Evolutionary conservation across 2,888 invertebrate species (phyloP), one percentile per base, ranked within the genome.

Genomic region (Sesamia inferens): DNA sequence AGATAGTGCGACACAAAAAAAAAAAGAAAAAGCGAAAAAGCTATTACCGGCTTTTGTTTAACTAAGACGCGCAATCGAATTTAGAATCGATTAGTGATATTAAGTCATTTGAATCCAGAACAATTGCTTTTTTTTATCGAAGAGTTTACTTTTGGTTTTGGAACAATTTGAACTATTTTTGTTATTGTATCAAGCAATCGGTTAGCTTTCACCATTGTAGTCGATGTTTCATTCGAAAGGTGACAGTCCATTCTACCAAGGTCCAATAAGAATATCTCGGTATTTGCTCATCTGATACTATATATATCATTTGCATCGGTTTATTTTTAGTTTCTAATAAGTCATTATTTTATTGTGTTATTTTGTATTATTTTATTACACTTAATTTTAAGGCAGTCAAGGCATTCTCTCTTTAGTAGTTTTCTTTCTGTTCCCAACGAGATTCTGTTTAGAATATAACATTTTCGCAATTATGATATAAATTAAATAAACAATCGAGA

Each of bases 151-250:
- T 74, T 74, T 69, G 42, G 62, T 73, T 66, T 73, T 76, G 42
- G 51, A 74, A 62, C 47, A 73, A 66, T 70, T 76, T n/a, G 19
- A 69, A 65, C 54, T 57, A 4, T 74, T 78, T 86, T 86, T 82
- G 87, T 87, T 82, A 70, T 83, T 83, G 69, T 79, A 74, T 70
- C 73, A 69, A 83, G 77, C 82, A 74, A 76, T 70, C 77, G 73
- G 82, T 84, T 80, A 71, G 82, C 88, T 91, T 91, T 91, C 91
- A 85, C 91, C 85, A 88, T 90, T 89, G 88, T 90, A 83, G 61
- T 68, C 76, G 77, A 78, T 79, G 82, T 84, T 87, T 83, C 83
- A 79, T 85, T 83, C 67, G 82, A 84, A 75, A 86, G 83, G 81
- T 86, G 84, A 88, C 89, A 88, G 88, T 90, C 87, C 84, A 85